Evolutionary conservation across 2,888 invertebrate genomes (phyloP).

Genomic region (Plagodis pulveraria): DNA sequence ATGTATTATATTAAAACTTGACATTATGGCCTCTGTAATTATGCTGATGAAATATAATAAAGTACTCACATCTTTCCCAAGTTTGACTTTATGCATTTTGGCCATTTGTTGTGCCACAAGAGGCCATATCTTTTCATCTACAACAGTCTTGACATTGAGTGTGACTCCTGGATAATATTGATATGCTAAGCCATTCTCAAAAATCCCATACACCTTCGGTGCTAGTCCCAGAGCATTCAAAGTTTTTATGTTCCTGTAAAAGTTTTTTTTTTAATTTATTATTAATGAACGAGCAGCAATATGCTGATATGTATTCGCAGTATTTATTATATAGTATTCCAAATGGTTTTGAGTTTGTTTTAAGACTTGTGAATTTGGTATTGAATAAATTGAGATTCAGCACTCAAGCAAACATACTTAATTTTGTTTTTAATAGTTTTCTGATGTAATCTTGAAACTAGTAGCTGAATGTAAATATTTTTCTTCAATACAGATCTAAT

Average conservation of each 20-base stretch:
- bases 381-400: no score
- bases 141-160: slow-evolving; percentile 87
- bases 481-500: no score
- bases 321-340: background rate
- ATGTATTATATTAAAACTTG: no score
- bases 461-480: no score
- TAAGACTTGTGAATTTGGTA: no score
- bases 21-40: no score
- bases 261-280: no score
- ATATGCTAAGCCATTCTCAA: slow-evolving; percentile 97
- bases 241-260: slow-evolving; percentile 70
- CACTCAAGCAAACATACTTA: no score
- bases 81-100: slow-evolving; percentile 88
- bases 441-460: no score
- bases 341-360: background rate
- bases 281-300: no score
- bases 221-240: slow-evolving; percentile 90
- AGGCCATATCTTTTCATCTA: slow-evolving; percentile 87
- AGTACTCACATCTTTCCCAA: slow-evolving; percentile 65
- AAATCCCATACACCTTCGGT: slow-evolving; percentile 94
- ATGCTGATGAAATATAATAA: background rate
- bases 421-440: no score
- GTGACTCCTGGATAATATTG: slow-evolving; percentile 93
- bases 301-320: no score
- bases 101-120: slow-evolving; percentile 94